phyloP scores from a whole-genome alignment of 2,113 vertebrate species.

The Eubucco bourcierii region DNA sequence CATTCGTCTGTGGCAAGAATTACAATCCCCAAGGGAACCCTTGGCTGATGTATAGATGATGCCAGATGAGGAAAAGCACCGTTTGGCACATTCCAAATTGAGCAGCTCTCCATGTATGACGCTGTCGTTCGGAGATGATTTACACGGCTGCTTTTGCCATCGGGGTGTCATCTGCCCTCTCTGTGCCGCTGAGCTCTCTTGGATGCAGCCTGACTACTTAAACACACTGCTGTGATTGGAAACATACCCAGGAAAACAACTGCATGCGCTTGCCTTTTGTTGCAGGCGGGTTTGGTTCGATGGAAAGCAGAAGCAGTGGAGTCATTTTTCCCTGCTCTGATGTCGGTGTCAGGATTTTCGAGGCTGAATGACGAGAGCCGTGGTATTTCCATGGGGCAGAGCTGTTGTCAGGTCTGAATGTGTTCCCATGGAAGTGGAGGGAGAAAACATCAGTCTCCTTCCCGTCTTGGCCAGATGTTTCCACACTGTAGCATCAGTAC shows the following conservation, averaged over 20 bases:
- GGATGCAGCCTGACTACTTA: constrained; percentile 61
- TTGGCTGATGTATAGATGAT: constrained; percentile 43
- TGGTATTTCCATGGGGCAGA: constrained; percentile 30
- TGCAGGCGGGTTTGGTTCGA: constrained; percentile 24
- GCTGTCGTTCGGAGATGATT: constrained; percentile 65
- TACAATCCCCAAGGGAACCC: constrained; percentile 41
- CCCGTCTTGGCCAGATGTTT: constrained; percentile 16
- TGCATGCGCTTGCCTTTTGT: constrained; percentile 31
- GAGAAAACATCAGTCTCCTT: background rate
- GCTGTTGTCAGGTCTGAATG: background rate
- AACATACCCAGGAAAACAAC: constrained; percentile 36
- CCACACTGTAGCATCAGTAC: background rate
- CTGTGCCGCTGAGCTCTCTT: constrained; percentile 11
- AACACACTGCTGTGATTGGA: constrained; percentile 48
- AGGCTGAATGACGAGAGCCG: constrained; percentile 8
- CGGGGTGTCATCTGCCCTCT: constrained; percentile 59
- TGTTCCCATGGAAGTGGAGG: background rate
- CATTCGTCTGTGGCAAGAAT: constrained; percentile 63
- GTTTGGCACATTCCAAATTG: constrained; percentile 63
- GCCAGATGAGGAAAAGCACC: constrained; percentile 60
- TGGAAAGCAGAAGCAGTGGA: constrained; percentile 46
- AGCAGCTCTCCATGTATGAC: constrained; percentile 28
- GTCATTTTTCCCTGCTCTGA: background rate
- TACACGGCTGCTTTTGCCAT: constrained; percentile 36
- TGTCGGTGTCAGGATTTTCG: constrained; percentile 45